Evolutionary conservation across 2,888 invertebrate species (phyloP).

Genomic region (Griposia aprilina): DNA sequence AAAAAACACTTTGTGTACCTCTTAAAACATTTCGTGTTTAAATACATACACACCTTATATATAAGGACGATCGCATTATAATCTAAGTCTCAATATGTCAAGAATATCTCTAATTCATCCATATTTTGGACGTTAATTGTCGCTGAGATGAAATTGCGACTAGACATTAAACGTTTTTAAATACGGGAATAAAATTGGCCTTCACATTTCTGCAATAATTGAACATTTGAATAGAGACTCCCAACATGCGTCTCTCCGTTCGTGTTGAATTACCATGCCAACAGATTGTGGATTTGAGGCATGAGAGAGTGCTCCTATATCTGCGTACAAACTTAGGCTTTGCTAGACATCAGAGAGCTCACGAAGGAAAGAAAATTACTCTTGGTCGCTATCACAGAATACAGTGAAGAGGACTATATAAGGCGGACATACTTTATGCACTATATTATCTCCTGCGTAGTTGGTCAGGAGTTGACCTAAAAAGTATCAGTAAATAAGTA

Average conservation of each 20-base stretch:
- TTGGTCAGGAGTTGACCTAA: not conserved
- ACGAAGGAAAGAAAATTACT: not conserved
- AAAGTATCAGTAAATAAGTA: not conserved
- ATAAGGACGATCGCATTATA: not conserved
- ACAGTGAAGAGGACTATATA: not conserved
- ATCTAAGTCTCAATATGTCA: not conserved
- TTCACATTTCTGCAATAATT: not conserved
- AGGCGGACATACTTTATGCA: not conserved
- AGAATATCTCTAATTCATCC: not conserved
- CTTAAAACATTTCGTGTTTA: too few relatives aligned
- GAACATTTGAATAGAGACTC: not conserved
- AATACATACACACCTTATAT: too few relatives aligned
- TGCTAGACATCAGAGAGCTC: not conserved
- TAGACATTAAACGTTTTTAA: not conserved
- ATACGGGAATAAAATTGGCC: not conserved
- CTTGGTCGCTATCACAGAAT: not conserved
- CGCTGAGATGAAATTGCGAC: not conserved
- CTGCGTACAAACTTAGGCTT: not conserved
- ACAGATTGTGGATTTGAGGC: too few relatives aligned
- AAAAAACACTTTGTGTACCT: too few relatives aligned
- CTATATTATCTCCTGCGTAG: not conserved
- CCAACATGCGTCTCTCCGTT: not conserved
- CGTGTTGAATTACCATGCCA: not conserved
- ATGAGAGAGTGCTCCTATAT: not conserved
- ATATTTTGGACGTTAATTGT: not conserved